Evolutionary conservation across 2,113 vertebrate genomes (phyloP).

Genomic region (Myotis davidii): DNA sequence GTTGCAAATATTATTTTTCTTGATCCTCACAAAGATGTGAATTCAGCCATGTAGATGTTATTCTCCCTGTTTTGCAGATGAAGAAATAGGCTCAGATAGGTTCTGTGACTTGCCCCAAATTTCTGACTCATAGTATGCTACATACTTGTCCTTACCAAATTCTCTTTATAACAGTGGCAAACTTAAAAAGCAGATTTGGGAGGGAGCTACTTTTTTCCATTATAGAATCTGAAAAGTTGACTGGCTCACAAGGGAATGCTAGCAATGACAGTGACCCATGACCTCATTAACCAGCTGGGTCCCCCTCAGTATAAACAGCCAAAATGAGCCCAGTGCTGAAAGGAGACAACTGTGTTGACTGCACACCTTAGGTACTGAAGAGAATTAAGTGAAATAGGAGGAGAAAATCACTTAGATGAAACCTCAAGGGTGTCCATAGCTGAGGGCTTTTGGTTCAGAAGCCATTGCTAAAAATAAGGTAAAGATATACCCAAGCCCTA

Average conservation of each 20-base stretch:
- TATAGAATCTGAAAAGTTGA: neutral
- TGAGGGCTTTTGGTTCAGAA: neutral
- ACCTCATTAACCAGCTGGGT: neutral
- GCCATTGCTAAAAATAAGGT: neutral
- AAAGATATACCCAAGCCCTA: neutral
- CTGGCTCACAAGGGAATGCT: neutral
- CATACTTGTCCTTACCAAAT: neutral
- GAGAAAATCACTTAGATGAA: neutral
- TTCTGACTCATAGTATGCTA: neutral
- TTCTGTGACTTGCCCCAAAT: neutral
- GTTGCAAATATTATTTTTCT: neutral
- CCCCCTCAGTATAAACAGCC: neutral
- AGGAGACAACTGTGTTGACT: neutral
- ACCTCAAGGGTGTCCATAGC: neutral
- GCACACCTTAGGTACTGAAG: neutral
- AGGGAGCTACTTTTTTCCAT: neutral
- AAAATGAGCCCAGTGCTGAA: neutral
- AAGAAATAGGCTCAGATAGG: neutral
- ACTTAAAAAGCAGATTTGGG: neutral
- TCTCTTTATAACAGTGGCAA: constrained; percentile 21
- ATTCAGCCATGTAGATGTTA: neutral
- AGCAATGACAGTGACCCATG: neutral
- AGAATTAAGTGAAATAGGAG: neutral
- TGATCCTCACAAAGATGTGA: neutral
- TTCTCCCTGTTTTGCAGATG: neutral